A percentile compares a stretch with the other conserved stretches of the same genome.
These are phyloP conservation scores for Philonicus albiceps DNA, from an alignment of 2,888 invertebrate species.

Conservation along the genomic window DNA sequence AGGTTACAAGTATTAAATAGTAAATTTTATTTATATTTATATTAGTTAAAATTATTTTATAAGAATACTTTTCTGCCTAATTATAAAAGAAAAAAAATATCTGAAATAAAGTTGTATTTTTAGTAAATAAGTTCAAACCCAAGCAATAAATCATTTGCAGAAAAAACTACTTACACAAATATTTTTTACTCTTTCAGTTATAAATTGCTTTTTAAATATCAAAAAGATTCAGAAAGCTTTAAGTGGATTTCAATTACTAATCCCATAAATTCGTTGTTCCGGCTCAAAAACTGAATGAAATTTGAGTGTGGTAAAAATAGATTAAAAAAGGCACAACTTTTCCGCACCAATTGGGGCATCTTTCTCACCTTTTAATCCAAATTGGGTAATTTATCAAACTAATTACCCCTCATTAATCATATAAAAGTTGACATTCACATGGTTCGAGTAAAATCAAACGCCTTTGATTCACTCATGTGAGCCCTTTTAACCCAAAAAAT, in stretches of 20 bases:
- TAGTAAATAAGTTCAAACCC: neutral
- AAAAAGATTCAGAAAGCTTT: neutral
- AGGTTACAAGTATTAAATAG: too few relatives aligned
- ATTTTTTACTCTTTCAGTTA: neutral
- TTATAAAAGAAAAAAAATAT: neutral
- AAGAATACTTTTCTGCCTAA: neutral
- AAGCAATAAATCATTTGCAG: neutral
- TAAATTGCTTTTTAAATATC: neutral
- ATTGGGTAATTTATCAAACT: constrained; percentile 57
- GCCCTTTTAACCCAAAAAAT: neutral
- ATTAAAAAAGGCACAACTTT: constrained; percentile 41
- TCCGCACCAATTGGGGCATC: constrained; percentile 42
- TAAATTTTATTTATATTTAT: too few relatives aligned
- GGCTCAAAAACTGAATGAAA: neutral
- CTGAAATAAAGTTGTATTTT: neutral
- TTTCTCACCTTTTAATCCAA: constrained; percentile 51
- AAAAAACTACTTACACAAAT: neutral
- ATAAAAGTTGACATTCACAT: constrained; percentile 40
- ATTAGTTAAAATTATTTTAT: neutral
- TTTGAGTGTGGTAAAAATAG: constrained; percentile 43
- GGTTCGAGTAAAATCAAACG: neutral
- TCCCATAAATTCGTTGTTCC: neutral
- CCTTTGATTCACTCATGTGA: constrained; percentile 12
- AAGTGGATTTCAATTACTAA: neutral
- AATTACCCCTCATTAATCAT: constrained; percentile 58